These are phyloP conservation scores for Dolichallabes microphthalmus DNA, from an alignment of 2,113 vertebrate genomes.

Conservation along the genomic window DNA sequence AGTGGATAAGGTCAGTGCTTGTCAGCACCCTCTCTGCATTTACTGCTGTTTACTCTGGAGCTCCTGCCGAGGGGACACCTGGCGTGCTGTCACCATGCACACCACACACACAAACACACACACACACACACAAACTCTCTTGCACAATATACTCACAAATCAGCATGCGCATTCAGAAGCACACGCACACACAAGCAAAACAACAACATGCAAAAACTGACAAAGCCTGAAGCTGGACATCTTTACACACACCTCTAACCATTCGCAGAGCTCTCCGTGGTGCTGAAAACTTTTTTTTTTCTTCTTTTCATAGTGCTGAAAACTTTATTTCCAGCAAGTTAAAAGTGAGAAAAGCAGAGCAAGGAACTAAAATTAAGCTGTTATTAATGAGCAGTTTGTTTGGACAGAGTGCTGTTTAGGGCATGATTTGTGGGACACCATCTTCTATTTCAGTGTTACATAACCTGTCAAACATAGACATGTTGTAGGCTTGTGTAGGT, in stretches of 20 bases:
- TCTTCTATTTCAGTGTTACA: slow-evolving; percentile 60
- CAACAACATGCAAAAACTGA: slow-evolving; percentile 24
- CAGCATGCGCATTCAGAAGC: background rate
- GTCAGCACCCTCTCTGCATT: slow-evolving; percentile 62
- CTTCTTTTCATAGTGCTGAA: slow-evolving; percentile 71
- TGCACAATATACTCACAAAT: slow-evolving; percentile 9
- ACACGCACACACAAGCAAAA: background rate
- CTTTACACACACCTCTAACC: slow-evolving; percentile 3
- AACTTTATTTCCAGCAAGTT: slow-evolving; percentile 41
- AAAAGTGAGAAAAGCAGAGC: slow-evolving; percentile 11
- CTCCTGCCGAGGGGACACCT: slow-evolving; percentile 69
- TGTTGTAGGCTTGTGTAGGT: background rate
- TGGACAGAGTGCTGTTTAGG: slow-evolving; percentile 75
- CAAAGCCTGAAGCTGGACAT: slow-evolving; percentile 9
- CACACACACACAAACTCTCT: slow-evolving; percentile 23
- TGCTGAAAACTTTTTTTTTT: slow-evolving; percentile 61
- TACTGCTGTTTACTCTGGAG: slow-evolving; percentile 67
- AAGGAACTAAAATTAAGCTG: slow-evolving; percentile 67
- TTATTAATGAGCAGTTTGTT: slow-evolving; percentile 74
- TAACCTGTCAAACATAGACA: slow-evolving; percentile 51
- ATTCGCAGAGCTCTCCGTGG: slow-evolving; percentile 62
- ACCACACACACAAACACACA: slow-evolving; percentile 36
- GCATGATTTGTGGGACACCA: slow-evolving; percentile 67
- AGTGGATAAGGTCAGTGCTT: slow-evolving; percentile 60
- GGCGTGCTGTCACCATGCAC: slow-evolving; percentile 64